Evolutionary conservation across 2,888 invertebrate genomes (phyloP), one percentile per base, ranked within the genome.

Genomic region (Fabriciana adippe): DNA sequence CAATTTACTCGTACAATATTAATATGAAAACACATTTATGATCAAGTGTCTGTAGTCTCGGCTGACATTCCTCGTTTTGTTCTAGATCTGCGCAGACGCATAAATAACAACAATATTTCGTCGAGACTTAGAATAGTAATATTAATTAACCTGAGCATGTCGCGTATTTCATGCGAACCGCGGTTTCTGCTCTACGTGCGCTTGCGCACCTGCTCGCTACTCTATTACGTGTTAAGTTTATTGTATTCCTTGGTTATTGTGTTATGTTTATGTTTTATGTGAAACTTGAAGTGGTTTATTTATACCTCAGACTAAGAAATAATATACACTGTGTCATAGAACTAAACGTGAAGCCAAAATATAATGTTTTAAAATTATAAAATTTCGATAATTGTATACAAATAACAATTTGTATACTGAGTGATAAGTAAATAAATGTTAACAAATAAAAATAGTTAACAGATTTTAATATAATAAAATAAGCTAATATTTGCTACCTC

Each of bases 71-170:
- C 68, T 72, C 67, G 67, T 73, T 72, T 74, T 72, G 72, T 74
- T 74, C 72, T 70, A 68, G 67, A 73, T 74, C 67, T 71, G 68
- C 60, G 68, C 82, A 86, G 86, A 83, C 86, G 73, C 84, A 89
- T 90, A 88, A 89, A 90, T 90, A 81, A 89, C 83, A 82, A 85
- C 81, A 86, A 87, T 89, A 88, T 88, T 87, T 90, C 86, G 84
- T 81, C 83, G 81, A 50, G 71, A 81, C 76, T 75, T 71, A 73
- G 74, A 77, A 76, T 76, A 77, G 74, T 75, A 83, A 81, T 87
- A 90, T 88, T 90, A 90, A 90, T 91, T 89, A 87, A 86, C 83
- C 80, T 81, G 77, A 71, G 75, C 71, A 65, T 71, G 80, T 73
- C 78, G 80, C 81, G 83, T 87, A 86, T 86, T 87, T 88, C 87